These are phyloP conservation scores for Chrysoperla carnea DNA, from an alignment of 1,140 invertebrate genomes.

Conservation along the genomic window DNA sequence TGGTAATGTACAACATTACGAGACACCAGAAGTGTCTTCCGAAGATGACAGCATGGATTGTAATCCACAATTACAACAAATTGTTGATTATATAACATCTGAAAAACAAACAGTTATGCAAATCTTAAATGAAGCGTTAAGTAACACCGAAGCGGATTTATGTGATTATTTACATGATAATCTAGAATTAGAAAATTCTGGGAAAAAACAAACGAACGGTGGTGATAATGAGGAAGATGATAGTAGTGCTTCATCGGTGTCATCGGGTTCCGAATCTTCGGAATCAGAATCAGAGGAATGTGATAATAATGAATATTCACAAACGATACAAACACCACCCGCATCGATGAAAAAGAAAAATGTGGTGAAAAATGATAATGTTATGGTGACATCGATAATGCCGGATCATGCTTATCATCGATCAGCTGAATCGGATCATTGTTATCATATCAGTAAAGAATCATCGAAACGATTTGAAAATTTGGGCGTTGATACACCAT, in stretches of 20 bases:
- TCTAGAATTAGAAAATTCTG: not conserved
- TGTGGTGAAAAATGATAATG: no score
- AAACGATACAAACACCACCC: no score
- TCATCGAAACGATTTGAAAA: conserved; percentile 32
- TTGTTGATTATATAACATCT: conserved; percentile 12
- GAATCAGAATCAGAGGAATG: no score
- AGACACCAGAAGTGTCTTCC: not conserved
- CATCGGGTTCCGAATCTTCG: no score
- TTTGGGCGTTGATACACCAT: conserved; percentile 61
- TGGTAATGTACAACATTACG: no score
- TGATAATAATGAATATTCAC: no score
- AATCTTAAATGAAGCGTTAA: not conserved
- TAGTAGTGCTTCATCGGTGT: no score
- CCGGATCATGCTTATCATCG: no score
- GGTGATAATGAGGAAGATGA: not conserved
- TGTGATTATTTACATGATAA: conserved; percentile 9
- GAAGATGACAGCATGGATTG: not conserved
- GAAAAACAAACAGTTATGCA: conserved; percentile 2
- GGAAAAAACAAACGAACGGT: not conserved
- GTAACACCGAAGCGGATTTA: conserved; percentile 11
- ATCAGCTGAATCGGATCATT: conserved; percentile 36
- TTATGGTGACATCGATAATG: no score
- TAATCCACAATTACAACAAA: conserved; percentile 6
- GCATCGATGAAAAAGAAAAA: no score
- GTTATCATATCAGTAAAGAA: conserved; percentile 40